Percentiles rank a stretch among this genome's conserved stretches.
Evolutionary conservation across 2,113 vertebrate species (phyloP).

Genomic region (Odontesthes bonariensis): DNA sequence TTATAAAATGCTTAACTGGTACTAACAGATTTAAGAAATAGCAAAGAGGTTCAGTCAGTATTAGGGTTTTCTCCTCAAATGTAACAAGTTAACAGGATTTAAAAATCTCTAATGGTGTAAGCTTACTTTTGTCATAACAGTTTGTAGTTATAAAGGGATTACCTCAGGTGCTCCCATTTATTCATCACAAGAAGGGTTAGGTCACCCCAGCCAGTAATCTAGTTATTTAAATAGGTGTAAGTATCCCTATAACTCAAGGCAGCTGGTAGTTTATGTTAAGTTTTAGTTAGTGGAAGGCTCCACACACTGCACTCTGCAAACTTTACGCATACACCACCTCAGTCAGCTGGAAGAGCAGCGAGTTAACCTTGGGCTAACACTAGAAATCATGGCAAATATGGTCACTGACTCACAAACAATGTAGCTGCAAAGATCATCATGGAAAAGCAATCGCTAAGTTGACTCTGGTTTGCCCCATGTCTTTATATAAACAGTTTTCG

Average conservation of each 20-base stretch:
- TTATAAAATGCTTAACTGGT: background rate
- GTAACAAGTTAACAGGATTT: slow-evolving; percentile 21
- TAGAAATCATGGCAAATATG: too few relatives aligned
- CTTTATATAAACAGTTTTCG: too few relatives aligned
- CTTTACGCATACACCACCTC: too few relatives aligned
- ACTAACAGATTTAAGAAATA: background rate
- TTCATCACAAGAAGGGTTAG: background rate
- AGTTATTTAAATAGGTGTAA: slow-evolving; percentile 40
- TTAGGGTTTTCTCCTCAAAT: slow-evolving; percentile 10
- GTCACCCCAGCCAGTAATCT: slow-evolving; percentile 31
- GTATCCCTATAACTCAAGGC: background rate
- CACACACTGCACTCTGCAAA: background rate
- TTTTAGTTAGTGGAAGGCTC: background rate
- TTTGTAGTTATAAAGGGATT: slow-evolving; percentile 29
- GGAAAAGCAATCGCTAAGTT: too few relatives aligned
- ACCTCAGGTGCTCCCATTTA: slow-evolving; percentile 11
- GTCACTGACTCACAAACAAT: too few relatives aligned
- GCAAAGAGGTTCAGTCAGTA: background rate
- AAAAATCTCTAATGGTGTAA: slow-evolving; percentile 35
- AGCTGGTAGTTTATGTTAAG: slow-evolving; percentile 2
- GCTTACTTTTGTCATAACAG: slow-evolving; percentile 19
- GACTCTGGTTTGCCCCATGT: too few relatives aligned
- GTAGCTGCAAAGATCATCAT: too few relatives aligned
- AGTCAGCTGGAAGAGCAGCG: too few relatives aligned
- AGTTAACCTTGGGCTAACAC: too few relatives aligned